Base-by-base conservation (phyloP, 1,140 invertebrate genomes). In the Meloidogyne chitwoodi region DNA sequence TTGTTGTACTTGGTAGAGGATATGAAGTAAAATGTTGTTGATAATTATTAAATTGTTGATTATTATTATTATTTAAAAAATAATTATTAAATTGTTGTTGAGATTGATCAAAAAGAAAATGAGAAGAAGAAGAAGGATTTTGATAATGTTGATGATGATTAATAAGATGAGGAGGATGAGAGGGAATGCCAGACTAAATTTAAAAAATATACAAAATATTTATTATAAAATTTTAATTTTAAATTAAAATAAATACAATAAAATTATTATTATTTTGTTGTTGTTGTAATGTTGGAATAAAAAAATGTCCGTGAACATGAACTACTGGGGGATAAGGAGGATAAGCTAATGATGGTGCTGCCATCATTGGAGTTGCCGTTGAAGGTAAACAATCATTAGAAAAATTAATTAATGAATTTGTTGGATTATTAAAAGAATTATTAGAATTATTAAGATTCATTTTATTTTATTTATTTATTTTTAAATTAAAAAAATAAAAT, bases 281-380 rank as follows among this genome's bases (percentile, higher is more conserved):
- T 11, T 5, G 26, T 61, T 24, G 0, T 27, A 29, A 19, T 64
- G 48, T n/a, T 14, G 71, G 27, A 61, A 64, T 61, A 70, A n/a
- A 70, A 44, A 73, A 63, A 34, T 73, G 71, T 1, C 71, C 71
- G 34, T 73, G 71, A 61, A 73, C n/a, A 73, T 73, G 71, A n/a
- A 73, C 71, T 19, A 61, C 41, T 6, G 71, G 56, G 22, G 71
- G n/a, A 63, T 73, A 73, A 14, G 56, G 56, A 29, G 71, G n/a
- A 56, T 31, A 73, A 34, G 12, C 48, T n/a, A 24, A n/a, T 27
- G 71, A 19, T n/a, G 29, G 4, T 19, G 41, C 5, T 56, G 71
- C 24, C 70, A 61, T 27, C 8, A n/a, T 29, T 14, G 29, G 48
- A 29, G n/a, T 24, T 64, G 56, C 71, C 5, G 48, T n/a, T 38